Evolutionary conservation across 2,113 vertebrate genomes (phyloP), one percentile per base, ranked within the genome.

Genomic region (Engraulis encrasicolus): DNA sequence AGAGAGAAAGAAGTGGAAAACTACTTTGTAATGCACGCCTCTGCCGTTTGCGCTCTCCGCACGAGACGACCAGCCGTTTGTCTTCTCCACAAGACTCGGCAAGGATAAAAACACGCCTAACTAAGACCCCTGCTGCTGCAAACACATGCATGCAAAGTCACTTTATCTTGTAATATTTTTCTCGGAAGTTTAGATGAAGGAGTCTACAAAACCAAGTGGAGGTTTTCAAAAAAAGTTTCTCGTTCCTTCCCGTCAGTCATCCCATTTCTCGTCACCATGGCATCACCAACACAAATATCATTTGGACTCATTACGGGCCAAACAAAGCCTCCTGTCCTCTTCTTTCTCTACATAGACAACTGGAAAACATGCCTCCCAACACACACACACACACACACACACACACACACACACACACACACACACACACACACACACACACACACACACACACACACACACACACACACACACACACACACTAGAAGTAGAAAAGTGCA

Each of bases 291-390:
- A 74, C 66, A 74, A 74, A 74, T 74, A 74, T 74, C 14, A 74
- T 74, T 74, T 74, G 66, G 66, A 34, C 66, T 74, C 66, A 14
- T 74, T 74, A 74, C 27, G 11, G 2, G 40, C 40, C 2, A 14
- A 36, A 34, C 66, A 74, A 31, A 6, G 66, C 7, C 7, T 74
- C 66, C 27, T 4, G 31, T 34, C 66, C 23, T 36, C 27, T 20
- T 58, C 54, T 20, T 52, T 23, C 61, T 71, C 61, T 27, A 71
- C 27, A 14, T 71, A 74, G 66, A 74, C 11, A 74, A 74, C 66
- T 36, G 66, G 66, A 34, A 74, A 74, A 74, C 58, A 66, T 66
- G 58, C 11, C n/a, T n/a, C n/a, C n/a, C n/a, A n/a, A n/a, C n/a
- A n/a, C n/a, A n/a, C n/a, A n/a, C n/a, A n/a, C n/a, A n/a, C n/a